Percentiles rank a stretch among this genome's conserved stretches.
Evolutionary conservation across 2,888 invertebrate species (phyloP).

Genomic region (Nephrotoma flavescens): DNA sequence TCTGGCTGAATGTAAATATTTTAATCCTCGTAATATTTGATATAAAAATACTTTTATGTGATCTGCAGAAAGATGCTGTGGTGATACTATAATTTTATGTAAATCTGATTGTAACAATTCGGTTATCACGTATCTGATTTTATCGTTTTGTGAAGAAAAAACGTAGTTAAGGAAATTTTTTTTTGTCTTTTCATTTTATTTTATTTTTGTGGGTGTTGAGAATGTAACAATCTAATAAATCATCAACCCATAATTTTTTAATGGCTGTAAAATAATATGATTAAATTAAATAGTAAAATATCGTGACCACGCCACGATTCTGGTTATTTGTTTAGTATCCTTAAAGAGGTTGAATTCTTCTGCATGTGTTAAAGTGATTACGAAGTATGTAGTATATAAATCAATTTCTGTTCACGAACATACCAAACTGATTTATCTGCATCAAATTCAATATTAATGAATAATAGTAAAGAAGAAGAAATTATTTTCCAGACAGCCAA

Average conservation of each 20-base stretch:
- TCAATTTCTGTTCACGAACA: not conserved
- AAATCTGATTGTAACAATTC: constrained; percentile 99
- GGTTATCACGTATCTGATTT: constrained; percentile 90
- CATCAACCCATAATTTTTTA: not conserved
- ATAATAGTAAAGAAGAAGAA: not conserved
- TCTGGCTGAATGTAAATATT: constrained; percentile 96
- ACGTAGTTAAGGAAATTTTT: not conserved
- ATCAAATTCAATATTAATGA: not conserved
- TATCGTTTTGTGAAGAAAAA: not conserved
- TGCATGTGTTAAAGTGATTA: not conserved
- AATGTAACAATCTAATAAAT: not conserved
- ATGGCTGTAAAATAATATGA: not conserved
- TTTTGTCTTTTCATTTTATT: not conserved
- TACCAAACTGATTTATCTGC: not conserved
- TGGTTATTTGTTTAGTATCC: not conserved
- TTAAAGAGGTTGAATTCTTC: not conserved
- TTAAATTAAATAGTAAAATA: not conserved
- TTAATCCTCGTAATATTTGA: constrained; percentile 97
- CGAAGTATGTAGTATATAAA: not conserved
- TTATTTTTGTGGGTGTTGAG: not conserved
- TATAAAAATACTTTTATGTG: constrained; percentile 99
- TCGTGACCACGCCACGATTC: not conserved
- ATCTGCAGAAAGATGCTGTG: constrained; percentile 95
- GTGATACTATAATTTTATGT: constrained; percentile 99
- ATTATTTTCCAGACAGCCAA: not conserved